Percentiles rank a stretch among this genome's conserved stretches.
phyloP scores from a whole-genome alignment of 2,888 invertebrate species.

The Rhagonycha fulva region DNA sequence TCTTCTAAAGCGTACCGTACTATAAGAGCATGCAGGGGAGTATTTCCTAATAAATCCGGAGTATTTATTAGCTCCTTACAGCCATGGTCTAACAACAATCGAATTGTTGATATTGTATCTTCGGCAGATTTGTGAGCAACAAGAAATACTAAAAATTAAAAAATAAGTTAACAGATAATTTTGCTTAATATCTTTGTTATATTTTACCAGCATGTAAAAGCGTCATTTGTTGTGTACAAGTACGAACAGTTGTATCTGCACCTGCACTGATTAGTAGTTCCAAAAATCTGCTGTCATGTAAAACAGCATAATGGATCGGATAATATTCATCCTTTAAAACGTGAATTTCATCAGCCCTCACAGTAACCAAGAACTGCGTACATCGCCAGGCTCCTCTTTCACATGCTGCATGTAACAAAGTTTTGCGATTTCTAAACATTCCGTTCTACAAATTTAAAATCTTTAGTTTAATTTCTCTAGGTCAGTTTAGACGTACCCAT shows the following conservation, averaged over 20 bases:
- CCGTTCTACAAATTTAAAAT: constrained; percentile 47
- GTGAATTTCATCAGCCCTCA: constrained; percentile 71
- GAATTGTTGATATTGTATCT: constrained; percentile 70
- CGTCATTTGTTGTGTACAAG: constrained; percentile 74
- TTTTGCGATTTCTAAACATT: constrained; percentile 62
- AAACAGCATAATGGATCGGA: constrained; percentile 76
- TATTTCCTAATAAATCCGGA: constrained; percentile 74
- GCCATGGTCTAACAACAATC: constrained; percentile 72
- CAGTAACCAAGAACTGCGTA: constrained; percentile 68
- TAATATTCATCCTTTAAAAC: constrained; percentile 75
- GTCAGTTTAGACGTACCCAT: constrained; percentile 59
- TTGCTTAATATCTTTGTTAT: not conserved
- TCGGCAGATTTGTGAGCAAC: constrained; percentile 72
- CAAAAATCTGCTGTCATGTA: constrained; percentile 72
- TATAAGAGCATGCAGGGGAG: constrained; percentile 69
- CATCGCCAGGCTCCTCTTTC: constrained; percentile 75
- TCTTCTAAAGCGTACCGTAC: constrained; percentile 72
- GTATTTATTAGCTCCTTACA: constrained; percentile 74
- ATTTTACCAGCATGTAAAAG: constrained; percentile 63
- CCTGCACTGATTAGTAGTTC: constrained; percentile 68
- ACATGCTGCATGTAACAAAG: constrained; percentile 70
- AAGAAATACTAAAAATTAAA: constrained; percentile 61
- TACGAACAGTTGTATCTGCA: constrained; percentile 71
- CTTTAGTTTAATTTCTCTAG: not conserved
- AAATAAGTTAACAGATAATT: not conserved